phyloP scores from a whole-genome alignment of 1,140 invertebrate species.

The Globodera rostochiensis region DNA sequence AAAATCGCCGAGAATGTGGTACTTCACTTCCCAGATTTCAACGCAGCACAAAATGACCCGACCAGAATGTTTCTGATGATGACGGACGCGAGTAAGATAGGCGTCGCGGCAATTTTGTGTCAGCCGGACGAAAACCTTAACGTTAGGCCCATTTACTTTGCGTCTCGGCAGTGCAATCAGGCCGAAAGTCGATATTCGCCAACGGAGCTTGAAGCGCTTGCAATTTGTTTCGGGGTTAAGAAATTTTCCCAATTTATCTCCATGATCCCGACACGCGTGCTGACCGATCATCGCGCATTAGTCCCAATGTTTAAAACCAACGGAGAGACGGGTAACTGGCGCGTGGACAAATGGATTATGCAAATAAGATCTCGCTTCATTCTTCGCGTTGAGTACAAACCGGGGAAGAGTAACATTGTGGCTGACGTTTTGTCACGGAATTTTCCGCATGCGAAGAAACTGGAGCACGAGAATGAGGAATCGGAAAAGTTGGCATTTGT shows the following conservation, averaged over 20 bases:
- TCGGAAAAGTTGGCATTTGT: not conserved
- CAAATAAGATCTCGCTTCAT: conserved; percentile 8
- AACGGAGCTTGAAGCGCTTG: conserved; percentile 18
- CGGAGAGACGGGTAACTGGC: conserved; percentile 15
- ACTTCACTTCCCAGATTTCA: conserved; percentile 15
- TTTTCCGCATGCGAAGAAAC: not conserved
- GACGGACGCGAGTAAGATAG: conserved; percentile 17
- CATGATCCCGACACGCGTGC: not conserved
- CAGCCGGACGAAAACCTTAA: not conserved
- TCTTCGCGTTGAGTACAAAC: not conserved
- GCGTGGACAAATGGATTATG: conserved; percentile 19
- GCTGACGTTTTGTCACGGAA: conserved; percentile 8
- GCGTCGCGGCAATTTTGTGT: conserved; percentile 10
- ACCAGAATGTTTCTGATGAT: conserved; percentile 7
- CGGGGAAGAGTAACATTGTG: conserved; percentile 16
- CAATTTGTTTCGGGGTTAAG: conserved; percentile 8
- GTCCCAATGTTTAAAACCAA: conserved; percentile 17
- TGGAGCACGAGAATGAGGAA: not conserved
- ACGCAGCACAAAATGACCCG: not conserved
- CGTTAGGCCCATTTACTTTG: conserved; percentile 21
- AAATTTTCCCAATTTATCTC: conserved; percentile 19
- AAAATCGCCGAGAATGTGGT: conserved; percentile 3
- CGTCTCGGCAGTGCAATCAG: conserved; percentile 14
- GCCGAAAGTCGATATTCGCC: conserved; percentile 11
- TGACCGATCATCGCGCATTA: conserved; percentile 18